A percentile compares a stretch with the other conserved stretches of the same genome.
phyloP scores from a whole-genome alignment of 2,888 invertebrate genomes.

The Drosophila peninsularis region DNA sequence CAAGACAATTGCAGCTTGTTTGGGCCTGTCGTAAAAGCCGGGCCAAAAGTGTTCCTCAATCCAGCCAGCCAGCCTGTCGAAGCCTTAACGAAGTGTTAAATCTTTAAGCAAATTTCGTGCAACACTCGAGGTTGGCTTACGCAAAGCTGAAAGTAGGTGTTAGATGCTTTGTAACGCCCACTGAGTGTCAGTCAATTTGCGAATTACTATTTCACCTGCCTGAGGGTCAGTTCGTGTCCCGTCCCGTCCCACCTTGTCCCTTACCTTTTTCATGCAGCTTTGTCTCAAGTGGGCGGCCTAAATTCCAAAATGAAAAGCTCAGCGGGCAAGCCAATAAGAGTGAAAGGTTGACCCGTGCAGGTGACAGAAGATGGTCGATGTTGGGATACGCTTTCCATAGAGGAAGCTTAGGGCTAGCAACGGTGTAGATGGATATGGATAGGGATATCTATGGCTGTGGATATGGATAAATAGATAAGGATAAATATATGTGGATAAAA shows the following conservation, averaged over 20 bases:
- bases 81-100: conserved; percentile 56
- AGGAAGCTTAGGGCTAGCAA: no score
- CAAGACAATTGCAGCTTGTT: conserved; percentile 30
- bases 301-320: conserved; percentile 39
- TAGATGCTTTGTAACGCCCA: conserved; percentile 46
- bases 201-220: conserved; percentile 72
- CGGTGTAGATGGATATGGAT: no score
- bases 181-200: conserved; percentile 73
- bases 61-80: background rate
- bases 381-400: conserved; percentile 14
- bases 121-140: conserved; percentile 25
- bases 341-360: conserved; percentile 25
- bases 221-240: conserved; percentile 38
- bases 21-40: conserved; percentile 11
- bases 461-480: no score
- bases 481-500: no score
- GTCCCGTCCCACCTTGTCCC: background rate
- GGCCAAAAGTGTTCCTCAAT: background rate
- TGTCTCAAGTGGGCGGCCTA: conserved; percentile 23
- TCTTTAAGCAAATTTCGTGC: conserved; percentile 31
- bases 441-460: no score
- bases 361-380: background rate
- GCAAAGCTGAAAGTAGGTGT: conserved; percentile 46
- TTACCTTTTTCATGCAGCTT: conserved; percentile 15
- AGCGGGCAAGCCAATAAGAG: conserved; percentile 33